Conservation (phyloP, 2,888 invertebrate species). For the Diachrysia chrysitis region DNA sequence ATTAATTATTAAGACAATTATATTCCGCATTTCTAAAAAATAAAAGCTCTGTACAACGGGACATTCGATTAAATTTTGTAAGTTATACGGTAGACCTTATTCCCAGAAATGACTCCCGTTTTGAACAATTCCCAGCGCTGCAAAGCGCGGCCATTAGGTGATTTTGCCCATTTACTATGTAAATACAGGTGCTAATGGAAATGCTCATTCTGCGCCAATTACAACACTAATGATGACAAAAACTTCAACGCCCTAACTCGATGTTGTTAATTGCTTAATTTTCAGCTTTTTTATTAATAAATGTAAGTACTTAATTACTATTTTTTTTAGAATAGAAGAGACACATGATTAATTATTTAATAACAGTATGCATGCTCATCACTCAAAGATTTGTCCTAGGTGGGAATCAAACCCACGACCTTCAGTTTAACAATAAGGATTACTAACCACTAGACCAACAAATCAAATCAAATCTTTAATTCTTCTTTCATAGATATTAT, state of each 20-base stretch:
- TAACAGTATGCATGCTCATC: too few species aligned
- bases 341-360: too few species aligned
- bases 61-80: slow-evolving; percentile 2
- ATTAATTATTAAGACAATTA: too few species aligned
- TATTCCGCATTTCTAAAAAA: too few species aligned
- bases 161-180: slow-evolving; percentile 64
- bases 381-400: too few species aligned
- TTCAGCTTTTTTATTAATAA: slow-evolving; percentile 40
- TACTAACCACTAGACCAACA: too few species aligned
- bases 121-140: slow-evolving; percentile 28
- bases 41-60: too few species aligned
- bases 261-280: slow-evolving; percentile 49
- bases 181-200: slow-evolving; percentile 67
- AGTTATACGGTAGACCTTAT: neutral
- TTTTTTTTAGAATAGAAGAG: too few species aligned
- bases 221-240: slow-evolving; percentile 59
- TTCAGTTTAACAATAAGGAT: too few species aligned
- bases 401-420: too few species aligned
- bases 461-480: too few species aligned
- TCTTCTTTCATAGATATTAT: too few species aligned
- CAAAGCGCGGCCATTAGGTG: slow-evolving; percentile 57
- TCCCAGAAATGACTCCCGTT: slow-evolving; percentile 31
- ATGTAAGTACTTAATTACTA: neutral
- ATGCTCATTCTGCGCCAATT: slow-evolving; percentile 61
- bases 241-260: slow-evolving; percentile 51